Evolutionary conservation across 2,113 vertebrate genomes (phyloP), one percentile per base, ranked within the genome.

Genomic region (Osmerus eperlanus): DNA sequence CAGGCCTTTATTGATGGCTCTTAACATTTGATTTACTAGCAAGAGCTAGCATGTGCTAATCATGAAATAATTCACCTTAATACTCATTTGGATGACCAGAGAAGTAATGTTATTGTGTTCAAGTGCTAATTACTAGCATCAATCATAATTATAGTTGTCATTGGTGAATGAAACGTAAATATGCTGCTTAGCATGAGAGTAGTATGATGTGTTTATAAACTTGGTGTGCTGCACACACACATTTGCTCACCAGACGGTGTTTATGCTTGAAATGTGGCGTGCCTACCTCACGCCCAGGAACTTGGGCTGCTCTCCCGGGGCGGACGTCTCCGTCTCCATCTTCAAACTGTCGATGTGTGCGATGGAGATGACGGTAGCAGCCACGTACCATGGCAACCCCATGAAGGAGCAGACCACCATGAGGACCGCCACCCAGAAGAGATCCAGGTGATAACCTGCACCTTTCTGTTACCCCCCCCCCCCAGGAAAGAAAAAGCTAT

Each of bases 321-420:
- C 97, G 0, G 97, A 98, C 0, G 97, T 99, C 76, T 98, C 96
- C 0, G 97, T 99, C 81, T 99, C 97, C 97, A 99, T 99, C 92
- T 98, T 99, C 87, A 99, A 86, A 84, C 96, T 98, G 93, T 99
- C 97, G 0, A 99, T 99, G 85, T 99, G 97, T 54, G 97, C 97
- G 0, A 99, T 99, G 73, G 97, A 99, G 88, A 99, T 99, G 18
- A 99, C 97, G 0, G 97, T 99, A 41, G 97, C 97, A 3, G 97
- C 97, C 41, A 99, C 97, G 0, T 99, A 99, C 97, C 97, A 99
- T 0, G 97, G 97, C 67, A 99, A 91, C 12, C 93, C 96, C 97
- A 98, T 96, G 71, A 99, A 98, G 78, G 97, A 99, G 86, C 97
- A 99, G 0, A 98, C 6, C 0, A 93, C 91, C 89, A 99, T 91